These are phyloP conservation scores for Lutjanus erythropterus DNA, from an alignment of 2,113 vertebrate species.

Conservation along the genomic window DNA sequence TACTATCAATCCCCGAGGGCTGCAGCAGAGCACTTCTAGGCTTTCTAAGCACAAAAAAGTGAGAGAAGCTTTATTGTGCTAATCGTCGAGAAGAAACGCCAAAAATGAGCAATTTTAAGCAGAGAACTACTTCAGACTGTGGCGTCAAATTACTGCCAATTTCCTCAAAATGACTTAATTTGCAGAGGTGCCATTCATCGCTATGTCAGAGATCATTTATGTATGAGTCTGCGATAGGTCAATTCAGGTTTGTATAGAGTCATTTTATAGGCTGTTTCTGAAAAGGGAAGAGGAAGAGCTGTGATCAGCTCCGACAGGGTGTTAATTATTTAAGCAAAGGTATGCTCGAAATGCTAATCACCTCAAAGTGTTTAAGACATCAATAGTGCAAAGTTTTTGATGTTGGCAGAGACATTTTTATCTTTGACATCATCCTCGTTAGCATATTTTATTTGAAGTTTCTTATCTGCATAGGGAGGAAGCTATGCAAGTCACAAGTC, in stretches of 20 bases:
- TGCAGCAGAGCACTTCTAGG: slow-evolving; percentile 26
- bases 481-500: neutral
- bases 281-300: slow-evolving; percentile 29
- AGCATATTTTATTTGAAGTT: slow-evolving; percentile 45
- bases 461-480: slow-evolving; percentile 10
- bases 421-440: slow-evolving; percentile 48
- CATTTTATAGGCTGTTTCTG: slow-evolving; percentile 39
- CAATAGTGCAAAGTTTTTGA: slow-evolving; percentile 27
- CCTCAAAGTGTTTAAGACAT: slow-evolving; percentile 51
- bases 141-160: slow-evolving; percentile 67
- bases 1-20: slow-evolving; percentile 20
- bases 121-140: slow-evolving; percentile 49
- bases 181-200: slow-evolving; percentile 55
- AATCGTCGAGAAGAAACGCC: slow-evolving; percentile 40
- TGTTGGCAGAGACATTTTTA: slow-evolving; percentile 14
- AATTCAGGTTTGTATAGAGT: slow-evolving; percentile 54
- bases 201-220: slow-evolving; percentile 58
- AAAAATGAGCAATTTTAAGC: slow-evolving; percentile 38
- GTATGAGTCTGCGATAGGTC: slow-evolving; percentile 63
- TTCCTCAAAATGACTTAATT: slow-evolving; percentile 67
- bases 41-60: slow-evolving; percentile 11
- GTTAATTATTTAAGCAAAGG: slow-evolving; percentile 62
- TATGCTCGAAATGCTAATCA: slow-evolving; percentile 54
- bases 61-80: slow-evolving; percentile 47
- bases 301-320: slow-evolving; percentile 46